Evolutionary conservation across 2,797 vertebrate genomes (phyloP).

Genomic region (Characodon lateralis): DNA sequence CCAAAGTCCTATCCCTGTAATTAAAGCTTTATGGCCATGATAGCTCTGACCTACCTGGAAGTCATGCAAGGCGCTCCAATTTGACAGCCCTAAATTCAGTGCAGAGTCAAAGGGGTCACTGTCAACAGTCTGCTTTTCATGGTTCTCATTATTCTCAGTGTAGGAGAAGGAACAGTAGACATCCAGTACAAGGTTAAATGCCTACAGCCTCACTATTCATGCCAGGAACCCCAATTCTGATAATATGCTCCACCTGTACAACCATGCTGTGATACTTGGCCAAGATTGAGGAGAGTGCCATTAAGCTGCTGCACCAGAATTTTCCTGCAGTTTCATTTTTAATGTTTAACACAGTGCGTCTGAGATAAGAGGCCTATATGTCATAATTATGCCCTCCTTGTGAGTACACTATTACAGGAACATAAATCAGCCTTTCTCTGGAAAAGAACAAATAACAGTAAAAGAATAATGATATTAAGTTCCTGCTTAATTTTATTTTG

Average conservation of each 20-base stretch:
- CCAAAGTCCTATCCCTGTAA: conserved; percentile 48
- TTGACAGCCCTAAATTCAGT: conserved; percentile 65
- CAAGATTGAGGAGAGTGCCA: conserved; percentile 27
- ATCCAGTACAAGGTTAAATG: conserved; percentile 48
- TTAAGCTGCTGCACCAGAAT: conserved; percentile 31
- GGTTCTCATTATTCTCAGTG: conserved; percentile 71
- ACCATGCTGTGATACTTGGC: conserved; percentile 20
- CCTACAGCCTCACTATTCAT: conserved; percentile 48
- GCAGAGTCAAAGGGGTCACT: conserved; percentile 61
- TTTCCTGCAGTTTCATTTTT: conserved; percentile 48
- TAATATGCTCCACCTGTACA: conserved; percentile 12
- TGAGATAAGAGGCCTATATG: conserved; percentile 63
- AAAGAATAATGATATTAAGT: conserved; percentile 57
- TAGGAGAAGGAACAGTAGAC: conserved; percentile 43
- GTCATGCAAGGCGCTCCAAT: conserved; percentile 42
- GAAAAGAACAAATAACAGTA: conserved; percentile 61
- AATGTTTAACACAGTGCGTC: conserved; percentile 52
- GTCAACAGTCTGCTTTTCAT: conserved; percentile 72
- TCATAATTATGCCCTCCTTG: conserved; percentile 64
- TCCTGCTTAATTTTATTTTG: conserved; percentile 31
- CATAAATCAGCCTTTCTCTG: conserved; percentile 30
- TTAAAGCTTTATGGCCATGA: conserved; percentile 62
- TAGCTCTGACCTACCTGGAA: conserved; percentile 56
- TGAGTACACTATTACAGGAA: conserved; percentile 45
- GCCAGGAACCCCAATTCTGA: conserved; percentile 12